Percentiles rank a stretch among this genome's conserved stretches.
Conservation (phyloP, 2,113 vertebrate genomes). For the Etheostoma cragini region DNA sequence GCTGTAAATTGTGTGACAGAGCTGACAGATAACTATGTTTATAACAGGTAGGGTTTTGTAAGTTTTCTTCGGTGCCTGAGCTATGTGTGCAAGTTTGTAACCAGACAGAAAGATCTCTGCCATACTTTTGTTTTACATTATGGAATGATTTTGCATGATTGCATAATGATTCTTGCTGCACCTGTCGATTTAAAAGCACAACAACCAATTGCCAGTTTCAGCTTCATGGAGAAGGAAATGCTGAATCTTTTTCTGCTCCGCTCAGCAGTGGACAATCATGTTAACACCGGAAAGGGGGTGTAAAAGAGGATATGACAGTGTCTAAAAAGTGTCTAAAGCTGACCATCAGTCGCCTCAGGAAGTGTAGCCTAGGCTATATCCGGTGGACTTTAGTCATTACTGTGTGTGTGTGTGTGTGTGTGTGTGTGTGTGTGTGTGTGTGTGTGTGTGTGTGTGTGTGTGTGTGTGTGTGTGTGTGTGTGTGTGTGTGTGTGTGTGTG, state of each 20-base stretch:
- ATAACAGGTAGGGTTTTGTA: neutral
- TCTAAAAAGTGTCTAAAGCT: neutral
- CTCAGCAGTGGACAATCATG: neutral
- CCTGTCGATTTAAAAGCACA: slow-evolving; percentile 32
- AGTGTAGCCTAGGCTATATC: neutral
- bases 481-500: slow-evolving; percentile 16
- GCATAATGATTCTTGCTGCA: slow-evolving; percentile 6
- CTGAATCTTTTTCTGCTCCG: slow-evolving; percentile 64
- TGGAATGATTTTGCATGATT: slow-evolving; percentile 9
- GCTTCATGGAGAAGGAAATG: slow-evolving; percentile 40
- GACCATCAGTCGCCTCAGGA: slow-evolving; percentile 21
- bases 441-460: slow-evolving; percentile 10
- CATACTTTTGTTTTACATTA: neutral
- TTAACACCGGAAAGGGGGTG: slow-evolving; percentile 36
- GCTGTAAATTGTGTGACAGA: slow-evolving; percentile 61
- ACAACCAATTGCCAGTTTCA: slow-evolving; percentile 10
- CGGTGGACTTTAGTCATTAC: slow-evolving; percentile 7
- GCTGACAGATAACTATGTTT: slow-evolving; percentile 17
- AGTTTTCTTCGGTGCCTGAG: neutral
- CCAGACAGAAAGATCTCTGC: neutral
- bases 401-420: neutral
- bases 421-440: slow-evolving; percentile 15
- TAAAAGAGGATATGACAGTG: slow-evolving; percentile 47
- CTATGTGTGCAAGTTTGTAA: slow-evolving; percentile 8
- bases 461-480: neutral